phyloP scores from a whole-genome alignment of 1,140 invertebrate genomes.

The Teleopsis dalmanni region DNA sequence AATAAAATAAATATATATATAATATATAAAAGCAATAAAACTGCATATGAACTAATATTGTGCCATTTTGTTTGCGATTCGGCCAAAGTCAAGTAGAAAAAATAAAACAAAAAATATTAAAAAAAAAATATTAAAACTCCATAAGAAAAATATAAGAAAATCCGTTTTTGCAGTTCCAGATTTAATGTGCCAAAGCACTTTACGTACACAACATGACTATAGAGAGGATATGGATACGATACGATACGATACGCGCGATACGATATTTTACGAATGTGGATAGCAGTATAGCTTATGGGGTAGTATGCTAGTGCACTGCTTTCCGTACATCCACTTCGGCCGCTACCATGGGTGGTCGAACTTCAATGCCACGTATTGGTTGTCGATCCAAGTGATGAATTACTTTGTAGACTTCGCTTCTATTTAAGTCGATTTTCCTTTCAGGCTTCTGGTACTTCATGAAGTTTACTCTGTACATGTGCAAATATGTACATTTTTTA shows the following conservation, averaged over 20 bases:
- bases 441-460: constrained; percentile 69
- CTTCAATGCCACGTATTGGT: constrained; percentile 56
- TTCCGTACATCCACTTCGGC: constrained; percentile 55
- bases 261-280: too few species aligned
- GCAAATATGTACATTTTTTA: too few species aligned
- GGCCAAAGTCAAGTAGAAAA: neutral
- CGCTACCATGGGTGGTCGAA: constrained; percentile 54
- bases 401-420: constrained; percentile 65
- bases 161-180: too few species aligned
- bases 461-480: constrained; percentile 59
- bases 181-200: too few species aligned
- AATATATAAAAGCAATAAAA: too few species aligned
- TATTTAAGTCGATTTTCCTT: constrained; percentile 59
- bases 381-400: constrained; percentile 63
- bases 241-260: too few species aligned
- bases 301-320: too few species aligned
- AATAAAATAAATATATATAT: too few species aligned
- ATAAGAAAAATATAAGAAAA: constrained; percentile 4
- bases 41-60: too few species aligned
- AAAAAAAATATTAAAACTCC: neutral
- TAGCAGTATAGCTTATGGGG: too few species aligned
- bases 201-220: too few species aligned
- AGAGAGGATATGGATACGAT: too few species aligned
- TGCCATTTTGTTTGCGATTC: neutral
- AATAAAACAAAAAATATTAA: neutral